Evolutionary conservation across 2,797 vertebrate genomes (phyloP), one percentile per base, ranked within the genome.

Genomic region (Eleutherodactylus coqui): DNA sequence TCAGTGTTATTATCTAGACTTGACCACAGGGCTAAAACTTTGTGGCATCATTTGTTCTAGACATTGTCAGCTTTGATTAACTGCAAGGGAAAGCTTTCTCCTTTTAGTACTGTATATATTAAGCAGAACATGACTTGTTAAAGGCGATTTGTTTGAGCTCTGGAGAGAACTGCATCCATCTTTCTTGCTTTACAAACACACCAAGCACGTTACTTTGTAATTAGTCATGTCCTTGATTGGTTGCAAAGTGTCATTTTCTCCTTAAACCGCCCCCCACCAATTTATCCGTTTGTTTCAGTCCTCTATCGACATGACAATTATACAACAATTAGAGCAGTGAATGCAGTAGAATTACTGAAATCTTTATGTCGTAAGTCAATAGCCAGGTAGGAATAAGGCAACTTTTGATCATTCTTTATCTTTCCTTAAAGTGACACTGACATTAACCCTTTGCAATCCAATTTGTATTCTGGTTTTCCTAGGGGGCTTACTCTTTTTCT

Each of bases 51-150:
- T 79, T 53, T 79, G 58, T 49, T 85, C 64, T 73, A 86, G 78
- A 86, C 53, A 75, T 19, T 86, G 77, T 86, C 84, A 81, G 69
- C n/a, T 75, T 75, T 81, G 32, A 81, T 81, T 81, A 81, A 80
- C 64, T 75, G 70, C 78, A 49, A 24, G 69, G 53, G 21, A 53
- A 67, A 69, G 60, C 64, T 73, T 79, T 78, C 55, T 85, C 45
- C 16, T 79, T n/a, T 79, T 58, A 67, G 67, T 60, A n/a, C 49
- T 60, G 76, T 80, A 75, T 75, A 51, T 60, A 53, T 80, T 86
- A 86, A 19, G 34, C 34, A 43, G 43, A 86, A 86, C 69, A 75
- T 41, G 32, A 67, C 78, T 80, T 80, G 64, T 81, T 43, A 64
- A 75, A 75, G 53, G 21, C 69, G n/a, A 67, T 80, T 79, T 85